These are phyloP conservation scores for Monochamus alternatus DNA, from an alignment of 2,888 invertebrate genomes.

Conservation along the genomic window DNA sequence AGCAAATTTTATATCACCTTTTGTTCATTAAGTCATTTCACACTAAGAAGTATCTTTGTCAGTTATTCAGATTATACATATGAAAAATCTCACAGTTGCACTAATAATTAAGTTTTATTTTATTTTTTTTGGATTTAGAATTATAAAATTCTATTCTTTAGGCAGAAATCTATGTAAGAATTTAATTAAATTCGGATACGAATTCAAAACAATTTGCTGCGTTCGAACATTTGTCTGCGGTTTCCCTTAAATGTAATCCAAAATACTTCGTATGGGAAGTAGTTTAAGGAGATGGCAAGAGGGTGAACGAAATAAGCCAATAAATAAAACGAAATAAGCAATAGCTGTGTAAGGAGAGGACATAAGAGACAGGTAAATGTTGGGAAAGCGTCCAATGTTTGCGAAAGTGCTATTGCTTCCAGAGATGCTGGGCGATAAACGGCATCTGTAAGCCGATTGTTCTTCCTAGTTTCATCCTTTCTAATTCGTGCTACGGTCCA, in stretches of 20 bases:
- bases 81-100: no score
- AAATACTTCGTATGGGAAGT: constrained; percentile 20
- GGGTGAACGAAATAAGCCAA: constrained; percentile 64
- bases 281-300: constrained; percentile 52
- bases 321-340: constrained; percentile 67
- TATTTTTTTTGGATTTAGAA: no score
- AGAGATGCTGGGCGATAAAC: constrained; percentile 62
- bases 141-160: no score
- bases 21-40: no score
- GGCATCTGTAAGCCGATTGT: constrained; percentile 64
- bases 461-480: constrained; percentile 56
- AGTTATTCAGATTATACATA: no score
- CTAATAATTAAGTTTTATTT: no score
- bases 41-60: no score
- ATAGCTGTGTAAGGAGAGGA: constrained; percentile 57
- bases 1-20: no score
- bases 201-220: neutral
- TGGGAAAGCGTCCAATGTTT: constrained; percentile 63
- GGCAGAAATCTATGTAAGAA: no score
- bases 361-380: constrained; percentile 61
- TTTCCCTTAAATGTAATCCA: constrained; percentile 1
- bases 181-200: no score
- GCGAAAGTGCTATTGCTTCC: constrained; percentile 64
- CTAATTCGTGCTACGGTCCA: constrained; percentile 54
- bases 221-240: neutral